Percentiles rank a stretch among this genome's conserved stretches.
Conservation (phyloP, 2,113 vertebrate genomes). For the Labeo catla region DNA sequence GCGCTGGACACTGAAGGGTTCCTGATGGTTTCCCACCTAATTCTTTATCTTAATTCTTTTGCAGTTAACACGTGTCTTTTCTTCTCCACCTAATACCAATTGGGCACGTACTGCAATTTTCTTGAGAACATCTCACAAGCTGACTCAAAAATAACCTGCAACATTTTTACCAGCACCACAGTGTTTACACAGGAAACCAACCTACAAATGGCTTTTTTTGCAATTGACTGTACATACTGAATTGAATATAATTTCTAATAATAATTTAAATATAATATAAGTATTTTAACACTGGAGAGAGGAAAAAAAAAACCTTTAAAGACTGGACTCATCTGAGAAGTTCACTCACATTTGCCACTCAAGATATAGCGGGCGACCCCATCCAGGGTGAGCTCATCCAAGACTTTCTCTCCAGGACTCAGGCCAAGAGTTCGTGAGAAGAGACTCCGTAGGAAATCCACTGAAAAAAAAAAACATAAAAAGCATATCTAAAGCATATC, state of each 20-base stretch:
- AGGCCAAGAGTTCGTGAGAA: conserved; percentile 85
- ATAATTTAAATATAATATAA: too few species aligned
- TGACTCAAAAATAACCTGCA: neutral
- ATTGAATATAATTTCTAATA: neutral
- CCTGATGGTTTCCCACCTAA: too few species aligned
- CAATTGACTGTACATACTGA: neutral
- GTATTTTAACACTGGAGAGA: neutral
- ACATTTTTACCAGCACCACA: neutral
- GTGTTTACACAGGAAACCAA: neutral
- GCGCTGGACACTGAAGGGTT: too few species aligned
- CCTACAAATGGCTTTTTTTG: neutral
- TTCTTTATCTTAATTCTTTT: too few species aligned
- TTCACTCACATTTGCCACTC: conserved; percentile 84
- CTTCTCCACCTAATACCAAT: too few species aligned
- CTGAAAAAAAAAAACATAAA: conserved; percentile 64
- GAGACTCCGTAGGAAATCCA: conserved; percentile 89
- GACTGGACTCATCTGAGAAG: neutral
- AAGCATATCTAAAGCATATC: too few species aligned
- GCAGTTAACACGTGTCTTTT: too few species aligned
- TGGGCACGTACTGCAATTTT: too few species aligned
- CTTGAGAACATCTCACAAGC: neutral
- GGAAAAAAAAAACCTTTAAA: neutral
- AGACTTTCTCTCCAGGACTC: conserved; percentile 79
- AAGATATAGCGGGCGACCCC: conserved; percentile 84
- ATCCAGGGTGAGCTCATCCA: conserved; percentile 86